Conservation (phyloP, 2,888 invertebrate genomes). For the Cheilosia scutellata region DNA sequence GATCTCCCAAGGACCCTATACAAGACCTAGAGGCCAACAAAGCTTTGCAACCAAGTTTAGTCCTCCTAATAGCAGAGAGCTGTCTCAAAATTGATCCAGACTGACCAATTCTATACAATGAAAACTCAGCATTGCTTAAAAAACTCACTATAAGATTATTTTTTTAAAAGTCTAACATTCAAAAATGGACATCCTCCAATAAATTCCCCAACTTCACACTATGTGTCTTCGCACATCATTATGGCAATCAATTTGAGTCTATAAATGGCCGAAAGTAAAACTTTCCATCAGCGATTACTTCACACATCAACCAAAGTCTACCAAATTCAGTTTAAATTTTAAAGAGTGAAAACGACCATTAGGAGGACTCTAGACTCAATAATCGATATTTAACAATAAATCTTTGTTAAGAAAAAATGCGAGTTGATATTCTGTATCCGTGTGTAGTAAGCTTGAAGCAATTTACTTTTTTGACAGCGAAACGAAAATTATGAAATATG, state of each 20-base stretch:
- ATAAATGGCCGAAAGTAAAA: conserved; percentile 5
- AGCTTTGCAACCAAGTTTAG: too few species aligned
- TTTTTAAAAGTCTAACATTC: too few species aligned
- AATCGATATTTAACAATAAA: conserved; percentile 9
- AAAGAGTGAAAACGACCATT: conserved; percentile 17
- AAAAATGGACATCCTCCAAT: too few species aligned
- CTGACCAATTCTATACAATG: too few species aligned
- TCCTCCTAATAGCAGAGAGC: too few species aligned
- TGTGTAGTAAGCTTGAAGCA: neutral
- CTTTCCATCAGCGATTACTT: neutral
- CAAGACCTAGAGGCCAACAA: too few species aligned
- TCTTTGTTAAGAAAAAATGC: neutral
- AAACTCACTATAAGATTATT: too few species aligned
- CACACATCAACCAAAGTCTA: neutral
- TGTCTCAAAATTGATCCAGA: too few species aligned
- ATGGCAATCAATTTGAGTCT: neutral
- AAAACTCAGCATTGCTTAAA: too few species aligned
- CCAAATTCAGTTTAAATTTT: conserved; percentile 12
- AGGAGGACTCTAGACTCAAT: conserved; percentile 12
- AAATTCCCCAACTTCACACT: too few species aligned
- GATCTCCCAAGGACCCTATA: too few species aligned
- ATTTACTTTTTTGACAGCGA: neutral
- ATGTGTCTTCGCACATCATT: neutral
- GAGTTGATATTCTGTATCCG: too few species aligned
- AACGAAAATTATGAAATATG: conserved; percentile 18